phyloP scores from a whole-genome alignment of 1,140 invertebrate species.

The Drusus annulatus region DNA sequence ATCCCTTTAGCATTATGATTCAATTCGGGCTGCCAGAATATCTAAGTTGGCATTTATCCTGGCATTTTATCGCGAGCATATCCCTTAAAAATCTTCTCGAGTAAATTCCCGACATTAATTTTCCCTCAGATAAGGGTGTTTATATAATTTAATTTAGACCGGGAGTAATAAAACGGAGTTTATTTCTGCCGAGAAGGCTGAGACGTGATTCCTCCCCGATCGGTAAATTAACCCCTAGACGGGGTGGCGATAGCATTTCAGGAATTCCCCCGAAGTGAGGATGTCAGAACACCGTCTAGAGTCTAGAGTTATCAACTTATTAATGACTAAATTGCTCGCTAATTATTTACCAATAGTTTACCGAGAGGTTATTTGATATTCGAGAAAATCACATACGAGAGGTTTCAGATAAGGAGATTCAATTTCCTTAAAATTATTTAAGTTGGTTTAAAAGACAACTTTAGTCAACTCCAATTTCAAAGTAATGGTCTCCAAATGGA shows the following conservation, averaged over 20 bases:
- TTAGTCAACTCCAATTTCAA: too few relatives aligned
- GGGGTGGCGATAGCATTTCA: not conserved
- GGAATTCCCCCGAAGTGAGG: not conserved
- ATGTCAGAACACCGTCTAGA: not conserved
- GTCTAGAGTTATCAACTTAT: constrained; percentile 15
- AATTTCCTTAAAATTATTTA: too few relatives aligned
- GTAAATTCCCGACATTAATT: constrained; percentile 2
- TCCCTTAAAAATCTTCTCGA: constrained; percentile 5
- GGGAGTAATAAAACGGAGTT: constrained; percentile 29
- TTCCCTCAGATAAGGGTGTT: constrained; percentile 25
- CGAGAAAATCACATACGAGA: too few relatives aligned
- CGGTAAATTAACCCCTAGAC: not conserved
- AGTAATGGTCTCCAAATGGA: too few relatives aligned
- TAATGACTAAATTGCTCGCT: constrained; percentile 4
- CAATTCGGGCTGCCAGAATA: too few relatives aligned
- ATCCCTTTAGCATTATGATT: too few relatives aligned
- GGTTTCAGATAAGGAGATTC: too few relatives aligned
- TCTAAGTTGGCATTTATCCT: too few relatives aligned
- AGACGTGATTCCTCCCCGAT: constrained; percentile 20
- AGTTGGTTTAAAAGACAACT: too few relatives aligned
- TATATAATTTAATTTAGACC: constrained; percentile 27
- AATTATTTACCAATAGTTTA: constrained; percentile 6
- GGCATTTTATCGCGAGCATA: not conserved
- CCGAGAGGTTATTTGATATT: too few relatives aligned
- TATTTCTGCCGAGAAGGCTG: constrained; percentile 13